Evolutionary conservation across 1,140 invertebrate genomes (phyloP).

Genomic region (Kradibia gibbosae): DNA sequence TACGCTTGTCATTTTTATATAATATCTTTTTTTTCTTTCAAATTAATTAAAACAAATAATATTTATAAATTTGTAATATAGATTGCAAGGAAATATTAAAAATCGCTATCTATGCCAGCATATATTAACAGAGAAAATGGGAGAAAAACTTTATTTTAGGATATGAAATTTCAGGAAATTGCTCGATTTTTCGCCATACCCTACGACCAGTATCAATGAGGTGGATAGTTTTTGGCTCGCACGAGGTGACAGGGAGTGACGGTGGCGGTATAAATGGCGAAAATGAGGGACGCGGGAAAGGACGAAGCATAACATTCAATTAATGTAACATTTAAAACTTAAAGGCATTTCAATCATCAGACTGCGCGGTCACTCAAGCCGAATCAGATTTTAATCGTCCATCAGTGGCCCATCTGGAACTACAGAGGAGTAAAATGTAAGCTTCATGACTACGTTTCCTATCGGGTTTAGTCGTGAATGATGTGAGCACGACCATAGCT

Average conservation of each 20-base stretch:
- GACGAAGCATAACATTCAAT: slow-evolving; percentile 10
- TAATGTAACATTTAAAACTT: slow-evolving; percentile 38
- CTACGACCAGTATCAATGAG: neutral
- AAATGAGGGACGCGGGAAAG: too few relatives aligned
- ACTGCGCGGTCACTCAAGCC: neutral
- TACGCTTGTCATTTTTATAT: too few relatives aligned
- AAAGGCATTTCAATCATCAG: slow-evolving; percentile 39
- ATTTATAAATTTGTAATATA: neutral
- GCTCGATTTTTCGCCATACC: slow-evolving; percentile 21
- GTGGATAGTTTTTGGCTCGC: too few relatives aligned
- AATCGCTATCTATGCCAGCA: neutral
- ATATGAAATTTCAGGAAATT: slow-evolving; percentile 38
- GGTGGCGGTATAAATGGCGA: too few relatives aligned
- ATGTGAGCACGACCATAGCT: neutral
- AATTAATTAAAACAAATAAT: neutral
- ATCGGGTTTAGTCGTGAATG: neutral
- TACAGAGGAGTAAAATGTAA: neutral
- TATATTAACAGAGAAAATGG: neutral
- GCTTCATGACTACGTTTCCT: neutral
- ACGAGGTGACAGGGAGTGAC: too few relatives aligned
- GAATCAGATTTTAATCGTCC: slow-evolving; percentile 31
- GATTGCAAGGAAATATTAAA: neutral
- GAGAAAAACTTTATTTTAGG: slow-evolving; percentile 22
- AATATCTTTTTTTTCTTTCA: neutral
- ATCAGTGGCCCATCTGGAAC: slow-evolving; percentile 2